phyloP scores from a whole-genome alignment of 2,888 invertebrate species.

The Panorpa germanica region DNA sequence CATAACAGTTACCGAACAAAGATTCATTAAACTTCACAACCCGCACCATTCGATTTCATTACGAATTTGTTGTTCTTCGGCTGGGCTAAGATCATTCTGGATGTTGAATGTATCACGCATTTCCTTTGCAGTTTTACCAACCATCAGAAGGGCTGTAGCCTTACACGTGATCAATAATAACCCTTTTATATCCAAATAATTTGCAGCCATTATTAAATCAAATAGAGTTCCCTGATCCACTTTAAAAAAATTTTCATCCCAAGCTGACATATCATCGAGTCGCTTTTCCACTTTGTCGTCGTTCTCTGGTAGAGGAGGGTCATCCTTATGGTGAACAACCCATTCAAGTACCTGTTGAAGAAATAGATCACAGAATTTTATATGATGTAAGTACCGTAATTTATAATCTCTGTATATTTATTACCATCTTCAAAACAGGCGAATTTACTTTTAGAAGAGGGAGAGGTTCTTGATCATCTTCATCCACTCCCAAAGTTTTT shows the following conservation, averaged over 20 bases:
- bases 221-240: slow-evolving; percentile 95
- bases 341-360: too few relatives aligned
- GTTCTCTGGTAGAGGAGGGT: slow-evolving; percentile 89
- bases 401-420: too few relatives aligned
- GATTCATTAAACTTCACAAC: slow-evolving; percentile 40
- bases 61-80: slow-evolving; percentile 95
- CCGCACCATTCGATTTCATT: slow-evolving; percentile 93
- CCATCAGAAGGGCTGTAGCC: slow-evolving; percentile 96
- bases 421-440: slow-evolving; percentile 88
- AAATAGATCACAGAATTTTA: too few relatives aligned
- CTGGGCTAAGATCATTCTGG: slow-evolving; percentile 88
- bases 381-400: too few relatives aligned
- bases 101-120: slow-evolving; percentile 95
- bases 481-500: slow-evolving; percentile 82
- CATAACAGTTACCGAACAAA: too few relatives aligned
- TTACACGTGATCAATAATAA: slow-evolving; percentile 95
- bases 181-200: slow-evolving; percentile 91
- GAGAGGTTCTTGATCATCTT: slow-evolving; percentile 85
- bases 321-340: slow-evolving; percentile 89
- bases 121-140: slow-evolving; percentile 94
- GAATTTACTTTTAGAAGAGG: slow-evolving; percentile 96
- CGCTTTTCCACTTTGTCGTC: slow-evolving; percentile 95
- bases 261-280: slow-evolving; percentile 97
- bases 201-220: slow-evolving; percentile 90
- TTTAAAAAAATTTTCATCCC: slow-evolving; percentile 98